phyloP scores from a whole-genome alignment of 2,888 invertebrate genomes.

The Ametastegia equiseti region DNA sequence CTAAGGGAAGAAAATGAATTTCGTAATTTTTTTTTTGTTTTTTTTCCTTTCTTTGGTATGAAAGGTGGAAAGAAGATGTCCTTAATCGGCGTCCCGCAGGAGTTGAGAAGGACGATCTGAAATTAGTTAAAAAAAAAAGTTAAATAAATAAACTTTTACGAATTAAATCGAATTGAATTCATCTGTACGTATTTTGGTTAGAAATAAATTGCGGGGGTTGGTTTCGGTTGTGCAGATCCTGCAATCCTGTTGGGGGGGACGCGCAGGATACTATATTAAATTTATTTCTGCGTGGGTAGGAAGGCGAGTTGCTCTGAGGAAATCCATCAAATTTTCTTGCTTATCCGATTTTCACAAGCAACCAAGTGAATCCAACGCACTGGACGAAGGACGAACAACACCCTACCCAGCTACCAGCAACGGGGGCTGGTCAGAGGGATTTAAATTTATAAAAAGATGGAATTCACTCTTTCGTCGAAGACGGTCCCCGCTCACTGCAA shows the following conservation, averaged over 20 bases:
- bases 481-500: neutral
- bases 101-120: neutral
- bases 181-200: neutral
- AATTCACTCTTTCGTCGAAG: neutral
- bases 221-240: neutral
- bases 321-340: conserved; percentile 25
- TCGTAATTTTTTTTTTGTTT: neutral
- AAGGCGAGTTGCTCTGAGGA: conserved; percentile 9
- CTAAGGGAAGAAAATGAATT: too few relatives aligned
- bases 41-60: neutral
- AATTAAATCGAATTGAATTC: neutral
- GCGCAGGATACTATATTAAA: conserved; percentile 29
- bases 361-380: neutral
- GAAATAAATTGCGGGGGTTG: neutral
- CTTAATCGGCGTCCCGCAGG: neutral
- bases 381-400: neutral
- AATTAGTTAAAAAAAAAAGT: neutral
- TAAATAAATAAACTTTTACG: neutral
- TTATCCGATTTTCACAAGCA: neutral
- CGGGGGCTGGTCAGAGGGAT: neutral
- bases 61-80: neutral
- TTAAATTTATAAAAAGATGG: neutral
- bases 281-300: conserved; percentile 19
- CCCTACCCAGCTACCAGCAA: neutral
- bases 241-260: neutral